A percentile compares a stretch with the other conserved stretches of the same genome.
phyloP scores from a whole-genome alignment of 2,113 vertebrate genomes.

The Lagopus leucura region DNA sequence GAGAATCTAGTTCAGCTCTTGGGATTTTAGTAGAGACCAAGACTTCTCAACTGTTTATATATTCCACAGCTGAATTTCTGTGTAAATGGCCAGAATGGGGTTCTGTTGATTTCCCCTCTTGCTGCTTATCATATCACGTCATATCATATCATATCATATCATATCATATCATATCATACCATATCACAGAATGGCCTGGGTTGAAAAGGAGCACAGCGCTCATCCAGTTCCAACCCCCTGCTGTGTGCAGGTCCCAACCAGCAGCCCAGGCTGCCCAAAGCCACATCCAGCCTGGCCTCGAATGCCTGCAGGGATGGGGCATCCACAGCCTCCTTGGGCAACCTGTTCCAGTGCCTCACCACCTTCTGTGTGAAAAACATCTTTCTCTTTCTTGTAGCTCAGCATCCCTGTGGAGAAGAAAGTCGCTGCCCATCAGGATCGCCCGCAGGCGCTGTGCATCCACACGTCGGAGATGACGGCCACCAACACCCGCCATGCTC shows the following conservation, averaged over 20 bases:
- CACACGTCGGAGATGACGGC: constrained; percentile 75
- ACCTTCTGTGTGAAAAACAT: neutral
- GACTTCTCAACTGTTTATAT: neutral
- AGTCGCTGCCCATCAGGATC: constrained; percentile 85
- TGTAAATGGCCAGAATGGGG: neutral
- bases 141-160: too few relatives aligned
- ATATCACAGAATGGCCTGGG: too few relatives aligned
- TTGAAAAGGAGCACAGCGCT: too few relatives aligned
- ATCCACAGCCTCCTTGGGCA: too few relatives aligned
- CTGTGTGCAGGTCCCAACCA: too few relatives aligned
- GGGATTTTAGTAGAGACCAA: neutral
- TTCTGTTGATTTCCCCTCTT: neutral
- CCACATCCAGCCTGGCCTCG: too few relatives aligned
- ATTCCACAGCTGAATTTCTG: neutral
- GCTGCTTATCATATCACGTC: too few relatives aligned
- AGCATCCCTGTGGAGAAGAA: constrained; percentile 90
- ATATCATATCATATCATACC: too few relatives aligned
- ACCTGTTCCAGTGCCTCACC: too few relatives aligned
- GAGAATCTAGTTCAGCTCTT: neutral
- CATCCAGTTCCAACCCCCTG: too few relatives aligned
- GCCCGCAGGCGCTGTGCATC: constrained; percentile 85
- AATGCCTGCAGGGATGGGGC: too few relatives aligned
- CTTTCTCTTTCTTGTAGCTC: constrained; percentile 74
- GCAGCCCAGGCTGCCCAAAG: too few relatives aligned
- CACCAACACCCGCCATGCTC: constrained; percentile 91